A percentile compares a stretch with the other conserved stretches of the same genome.
These are phyloP conservation scores for Nudaria mundana DNA, from an alignment of 2,888 invertebrate genomes.

Conservation along the genomic window DNA sequence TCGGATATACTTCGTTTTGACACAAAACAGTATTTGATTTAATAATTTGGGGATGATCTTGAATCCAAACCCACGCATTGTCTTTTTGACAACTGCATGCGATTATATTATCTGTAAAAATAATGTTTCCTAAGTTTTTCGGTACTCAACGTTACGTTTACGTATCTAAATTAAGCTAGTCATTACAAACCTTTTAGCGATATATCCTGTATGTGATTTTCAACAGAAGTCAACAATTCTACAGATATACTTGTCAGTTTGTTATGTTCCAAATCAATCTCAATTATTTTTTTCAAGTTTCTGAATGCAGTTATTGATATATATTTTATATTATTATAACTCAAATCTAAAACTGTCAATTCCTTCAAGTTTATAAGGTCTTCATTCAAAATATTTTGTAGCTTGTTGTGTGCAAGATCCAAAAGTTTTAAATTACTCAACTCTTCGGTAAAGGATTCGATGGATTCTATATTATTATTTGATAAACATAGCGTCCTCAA, in stretches of 20 bases:
- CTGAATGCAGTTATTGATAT: constrained; percentile 90
- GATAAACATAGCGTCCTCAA: constrained; percentile 91
- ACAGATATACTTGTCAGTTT: constrained; percentile 90
- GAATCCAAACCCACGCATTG: constrained; percentile 95
- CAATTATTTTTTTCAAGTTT: constrained; percentile 87
- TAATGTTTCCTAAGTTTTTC: background rate
- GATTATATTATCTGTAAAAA: constrained; percentile 89
- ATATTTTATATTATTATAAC: constrained; percentile 90
- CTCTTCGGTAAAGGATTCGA: constrained; percentile 90
- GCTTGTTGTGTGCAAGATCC: constrained; percentile 91
- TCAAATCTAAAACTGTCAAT: constrained; percentile 88
- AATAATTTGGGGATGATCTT: constrained; percentile 87
- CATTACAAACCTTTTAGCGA: constrained; percentile 87
- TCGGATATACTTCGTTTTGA: constrained; percentile 66
- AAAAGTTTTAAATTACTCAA: constrained; percentile 88
- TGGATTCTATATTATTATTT: constrained; percentile 89
- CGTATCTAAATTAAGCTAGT: background rate
- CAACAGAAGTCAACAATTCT: constrained; percentile 89
- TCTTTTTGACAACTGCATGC: constrained; percentile 94
- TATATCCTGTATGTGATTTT: constrained; percentile 90
- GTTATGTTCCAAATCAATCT: constrained; percentile 91
- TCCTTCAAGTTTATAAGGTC: constrained; percentile 89
- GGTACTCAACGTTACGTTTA: background rate
- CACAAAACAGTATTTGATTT: constrained; percentile 60
- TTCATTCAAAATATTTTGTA: constrained; percentile 88